Conservation (phyloP, 37 sponge, comb jelly and placozoan species). For the Trichoplax adhaerens region DNA sequence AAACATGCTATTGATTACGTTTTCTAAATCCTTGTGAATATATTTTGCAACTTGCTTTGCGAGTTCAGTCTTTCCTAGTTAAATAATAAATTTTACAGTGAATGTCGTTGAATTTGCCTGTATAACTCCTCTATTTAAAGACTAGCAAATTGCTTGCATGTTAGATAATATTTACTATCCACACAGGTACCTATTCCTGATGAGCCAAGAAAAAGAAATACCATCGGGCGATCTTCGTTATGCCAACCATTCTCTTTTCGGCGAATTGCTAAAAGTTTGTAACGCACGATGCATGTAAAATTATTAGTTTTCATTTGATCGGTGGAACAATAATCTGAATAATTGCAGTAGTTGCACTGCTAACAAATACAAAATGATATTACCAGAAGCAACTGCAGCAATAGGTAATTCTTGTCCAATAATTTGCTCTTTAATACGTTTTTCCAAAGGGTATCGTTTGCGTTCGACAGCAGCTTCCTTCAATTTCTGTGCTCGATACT, state of each 20-base stretch:
- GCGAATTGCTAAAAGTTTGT: conserved; percentile 39
- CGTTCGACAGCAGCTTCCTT: too few relatives aligned
- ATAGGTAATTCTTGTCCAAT: conserved; percentile 86
- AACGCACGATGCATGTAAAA: neutral
- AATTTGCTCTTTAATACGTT: conserved; percentile 15
- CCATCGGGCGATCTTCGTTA: conserved; percentile 76
- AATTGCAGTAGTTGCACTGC: too few relatives aligned
- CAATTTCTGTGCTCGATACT: too few relatives aligned
- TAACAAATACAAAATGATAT: neutral
- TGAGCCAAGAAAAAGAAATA: conserved; percentile 86
- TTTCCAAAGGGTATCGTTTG: neutral
- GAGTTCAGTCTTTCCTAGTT: conserved; percentile 80
- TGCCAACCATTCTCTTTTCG: conserved; percentile 72
- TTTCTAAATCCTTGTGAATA: conserved; percentile 50
- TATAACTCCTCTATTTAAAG: neutral
- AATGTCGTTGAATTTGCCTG: neutral
- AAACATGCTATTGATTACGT: conserved; percentile 2
- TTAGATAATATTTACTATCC: too few relatives aligned
- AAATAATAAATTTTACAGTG: neutral
- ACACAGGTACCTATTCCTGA: neutral
- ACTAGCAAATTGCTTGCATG: too few relatives aligned
- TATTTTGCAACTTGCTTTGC: conserved; percentile 86
- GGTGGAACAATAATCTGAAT: too few relatives aligned
- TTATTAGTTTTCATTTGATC: too few relatives aligned
- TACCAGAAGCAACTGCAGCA: conserved; percentile 42